Percentiles rank a stretch among this genome's conserved stretches.
Conservation (phyloP, 2,888 invertebrate genomes). For the Netelia inedita region DNA sequence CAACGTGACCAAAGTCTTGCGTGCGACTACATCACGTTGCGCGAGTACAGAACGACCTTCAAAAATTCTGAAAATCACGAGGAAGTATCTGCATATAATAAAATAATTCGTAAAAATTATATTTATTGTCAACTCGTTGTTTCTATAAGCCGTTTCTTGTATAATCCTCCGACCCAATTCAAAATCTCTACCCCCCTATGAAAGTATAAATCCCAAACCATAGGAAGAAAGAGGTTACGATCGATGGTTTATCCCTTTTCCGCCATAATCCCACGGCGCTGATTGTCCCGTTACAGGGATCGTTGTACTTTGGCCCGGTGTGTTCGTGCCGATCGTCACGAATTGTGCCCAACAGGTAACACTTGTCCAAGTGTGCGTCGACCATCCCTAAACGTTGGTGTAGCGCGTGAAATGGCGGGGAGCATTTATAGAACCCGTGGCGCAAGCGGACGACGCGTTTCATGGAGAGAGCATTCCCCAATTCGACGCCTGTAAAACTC, state of each 20-base stretch:
- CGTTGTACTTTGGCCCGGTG: slow-evolving; percentile 47
- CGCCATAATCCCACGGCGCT: not conserved
- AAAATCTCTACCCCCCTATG: too few relatives aligned
- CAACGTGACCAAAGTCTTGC: slow-evolving; percentile 51
- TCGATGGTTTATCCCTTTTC: too few relatives aligned
- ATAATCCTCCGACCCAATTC: too few relatives aligned
- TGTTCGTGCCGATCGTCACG: slow-evolving; percentile 52
- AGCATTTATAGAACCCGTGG: slow-evolving; percentile 64
- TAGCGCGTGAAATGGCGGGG: slow-evolving; percentile 38
- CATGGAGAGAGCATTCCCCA: not conserved
- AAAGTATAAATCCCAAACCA: too few relatives aligned
- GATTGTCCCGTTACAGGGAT: slow-evolving; percentile 45
- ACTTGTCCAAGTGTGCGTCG: slow-evolving; percentile 5
- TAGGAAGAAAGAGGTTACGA: too few relatives aligned
- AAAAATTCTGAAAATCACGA: not conserved
- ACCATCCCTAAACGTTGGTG: not conserved
- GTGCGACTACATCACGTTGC: slow-evolving; percentile 52
- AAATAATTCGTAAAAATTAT: too few relatives aligned
- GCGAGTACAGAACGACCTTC: not conserved
- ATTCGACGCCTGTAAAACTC: not conserved
- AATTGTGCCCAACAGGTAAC: slow-evolving; percentile 59
- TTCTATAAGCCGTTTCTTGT: too few relatives aligned
- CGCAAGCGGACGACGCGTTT: slow-evolving; percentile 29
- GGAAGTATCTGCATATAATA: not conserved
- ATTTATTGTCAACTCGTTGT: too few relatives aligned